phyloP scores from a whole-genome alignment of 2,888 invertebrate species.

The Lepeophtheirus nordmannii region DNA sequence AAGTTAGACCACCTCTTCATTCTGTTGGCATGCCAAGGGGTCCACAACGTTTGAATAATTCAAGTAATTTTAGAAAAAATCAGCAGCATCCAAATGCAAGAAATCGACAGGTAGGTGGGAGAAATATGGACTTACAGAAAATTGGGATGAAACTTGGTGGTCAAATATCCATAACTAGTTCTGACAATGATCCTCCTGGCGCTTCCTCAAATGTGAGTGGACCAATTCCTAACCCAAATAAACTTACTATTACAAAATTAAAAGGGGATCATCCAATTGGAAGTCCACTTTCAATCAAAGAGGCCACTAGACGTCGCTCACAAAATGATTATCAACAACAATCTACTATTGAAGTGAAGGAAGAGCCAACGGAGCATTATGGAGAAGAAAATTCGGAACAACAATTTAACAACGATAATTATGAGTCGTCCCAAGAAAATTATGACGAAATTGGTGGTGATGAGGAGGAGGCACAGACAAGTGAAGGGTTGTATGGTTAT shows the following conservation, averaged over 20 bases:
- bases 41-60: background rate
- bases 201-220: background rate
- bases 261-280: background rate
- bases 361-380: conserved; percentile 8
- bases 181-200: conserved; percentile 1
- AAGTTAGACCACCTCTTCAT: too few species aligned
- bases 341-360: background rate
- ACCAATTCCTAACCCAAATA: background rate
- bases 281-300: background rate
- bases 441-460: background rate
- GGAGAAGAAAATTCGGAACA: background rate
- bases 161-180: conserved; percentile 13
- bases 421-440: background rate
- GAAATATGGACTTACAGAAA: background rate
- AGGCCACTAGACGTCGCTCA: background rate
- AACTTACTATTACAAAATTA: conserved; percentile 2
- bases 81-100: too few species aligned
- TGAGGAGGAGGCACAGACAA: background rate
- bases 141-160: conserved; percentile 17
- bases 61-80: too few species aligned
- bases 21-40: background rate
- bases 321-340: background rate
- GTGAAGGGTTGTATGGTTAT: background rate
- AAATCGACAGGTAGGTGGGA: background rate
- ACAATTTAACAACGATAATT: conserved; percentile 2